Evolutionary conservation across 35 echinoderm and acorn worm genomes (phyloP), one percentile per base, ranked within the genome.

Genomic region (Nesometra sesokonis): DNA sequence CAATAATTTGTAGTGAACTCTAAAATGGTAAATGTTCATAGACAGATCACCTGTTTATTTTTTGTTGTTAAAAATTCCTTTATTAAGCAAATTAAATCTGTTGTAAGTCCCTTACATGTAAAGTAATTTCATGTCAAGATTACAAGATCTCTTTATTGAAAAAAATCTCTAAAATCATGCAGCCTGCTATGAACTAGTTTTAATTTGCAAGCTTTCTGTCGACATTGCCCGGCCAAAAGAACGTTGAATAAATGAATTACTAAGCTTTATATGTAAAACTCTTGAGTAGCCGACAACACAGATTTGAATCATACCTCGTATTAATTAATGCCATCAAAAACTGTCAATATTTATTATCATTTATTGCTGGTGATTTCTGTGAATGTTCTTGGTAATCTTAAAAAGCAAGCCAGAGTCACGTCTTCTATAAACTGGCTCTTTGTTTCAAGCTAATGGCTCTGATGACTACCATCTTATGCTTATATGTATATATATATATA

Each of bases 191-290:
- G 52, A 67, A 67, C 52, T 67, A 67, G 52, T 67, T 67, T 67
- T 67, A 67, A 67, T 67, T 67, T 67, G 11, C 52, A 67, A 67
- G 52, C 23, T 67, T 67, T 67, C 52, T 27, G 52, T 67, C 23
- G 21, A 67, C 52, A 67, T 11, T 67, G 52, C 52, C 52, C 21
- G 52, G 21, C 52, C 52, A 27, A 27, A 67, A 67, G 52, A 67
- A 67, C 21, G 23, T 67, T 1, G 52, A 67, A 67, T 67, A 67
- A 67, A 67, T 67, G 52, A 67, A 67, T 67, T 67, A 67, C 52
- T 67, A 67, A 67, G 52, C 52, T 67, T 67, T 67, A 67, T 67
- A 67, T 67, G 52, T 67, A 67, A 67, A 67, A 67, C 52, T 67
- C 52, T 67, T 67, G 52, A 67, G 52, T 19, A 67, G 52, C 52